Evolutionary conservation across 2,888 invertebrate genomes (phyloP).

Genomic region (Epirrita christyi): DNA sequence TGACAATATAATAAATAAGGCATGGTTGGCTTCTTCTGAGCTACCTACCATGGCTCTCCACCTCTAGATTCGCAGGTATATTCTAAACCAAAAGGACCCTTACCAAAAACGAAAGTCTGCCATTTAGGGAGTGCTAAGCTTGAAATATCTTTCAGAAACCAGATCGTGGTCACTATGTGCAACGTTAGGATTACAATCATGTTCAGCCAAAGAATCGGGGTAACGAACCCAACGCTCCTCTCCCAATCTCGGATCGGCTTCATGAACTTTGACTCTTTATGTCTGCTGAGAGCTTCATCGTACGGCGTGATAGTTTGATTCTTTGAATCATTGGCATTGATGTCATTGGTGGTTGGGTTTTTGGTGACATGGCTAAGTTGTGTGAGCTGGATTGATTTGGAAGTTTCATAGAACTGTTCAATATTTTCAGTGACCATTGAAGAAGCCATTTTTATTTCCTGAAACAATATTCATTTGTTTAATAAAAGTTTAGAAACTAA

Average conservation of each 20-base stretch:
- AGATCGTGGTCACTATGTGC: slow-evolving; percentile 64
- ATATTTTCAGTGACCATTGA: slow-evolving; percentile 21
- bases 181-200: slow-evolving; percentile 80
- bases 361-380: not conserved
- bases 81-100: slow-evolving; percentile 56
- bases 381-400: slow-evolving; percentile 18
- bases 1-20: too few species aligned
- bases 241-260: slow-evolving; percentile 61
- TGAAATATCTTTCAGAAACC: slow-evolving; percentile 53
- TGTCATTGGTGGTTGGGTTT: not conserved
- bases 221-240: slow-evolving; percentile 76
- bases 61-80: not conserved
- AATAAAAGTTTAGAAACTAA: not conserved
- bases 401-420: slow-evolving; percentile 13
- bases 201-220: slow-evolving; percentile 87
- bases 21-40: too few species aligned
- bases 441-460: slow-evolving; percentile 28
- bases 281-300: slow-evolving; percentile 46
- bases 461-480: slow-evolving; percentile 11
- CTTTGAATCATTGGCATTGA: too few species aligned
- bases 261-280: slow-evolving; percentile 54
- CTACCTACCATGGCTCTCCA: not conserved
- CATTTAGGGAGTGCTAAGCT: slow-evolving; percentile 59
- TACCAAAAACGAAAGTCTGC: slow-evolving; percentile 85
- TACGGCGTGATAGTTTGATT: slow-evolving; percentile 40